Evolutionary conservation across 2,797 vertebrate genomes (phyloP).

Genomic region (Chelonia mydas): DNA sequence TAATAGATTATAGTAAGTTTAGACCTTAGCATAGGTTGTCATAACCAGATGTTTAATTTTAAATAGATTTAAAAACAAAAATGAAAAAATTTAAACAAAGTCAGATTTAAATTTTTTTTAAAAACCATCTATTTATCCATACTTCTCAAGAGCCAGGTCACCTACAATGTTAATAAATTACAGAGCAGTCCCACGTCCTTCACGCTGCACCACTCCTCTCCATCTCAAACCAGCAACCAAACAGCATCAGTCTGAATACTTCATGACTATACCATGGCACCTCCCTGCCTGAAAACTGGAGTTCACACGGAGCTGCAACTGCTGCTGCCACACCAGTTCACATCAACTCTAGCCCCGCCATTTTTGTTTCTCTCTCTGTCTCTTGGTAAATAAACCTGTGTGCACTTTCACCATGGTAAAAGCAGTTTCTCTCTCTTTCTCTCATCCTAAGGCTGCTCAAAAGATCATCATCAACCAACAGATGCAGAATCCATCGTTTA

Average conservation of each 20-base stretch:
- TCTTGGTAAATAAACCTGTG: not conserved
- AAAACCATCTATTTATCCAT: not conserved
- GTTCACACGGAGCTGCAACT: not conserved
- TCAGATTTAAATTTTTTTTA: not conserved
- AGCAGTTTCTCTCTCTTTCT: not conserved
- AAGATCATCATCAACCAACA: not conserved
- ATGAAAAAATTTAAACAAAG: not conserved
- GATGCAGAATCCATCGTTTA: not conserved
- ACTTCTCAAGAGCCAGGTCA: not conserved
- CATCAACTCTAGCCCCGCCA: not conserved
- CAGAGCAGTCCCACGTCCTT: not conserved
- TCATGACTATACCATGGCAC: not conserved
- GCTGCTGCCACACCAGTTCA: rapidly evolving
- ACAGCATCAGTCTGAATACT: not conserved
- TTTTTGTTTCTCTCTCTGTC: not conserved
- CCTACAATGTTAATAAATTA: not conserved
- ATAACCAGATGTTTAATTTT: not conserved
- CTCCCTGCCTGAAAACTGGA: not conserved
- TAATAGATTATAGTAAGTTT: not conserved
- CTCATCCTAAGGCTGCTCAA: not conserved
- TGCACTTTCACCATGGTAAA: not conserved
- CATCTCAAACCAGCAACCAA: not conserved
- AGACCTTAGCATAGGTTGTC: not conserved
- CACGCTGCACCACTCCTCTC: not conserved
- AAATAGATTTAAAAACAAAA: not conserved